Evolutionary conservation across 2,888 invertebrate genomes (phyloP), one percentile per base, ranked within the genome.

Genomic region (Philereme transversata): DNA sequence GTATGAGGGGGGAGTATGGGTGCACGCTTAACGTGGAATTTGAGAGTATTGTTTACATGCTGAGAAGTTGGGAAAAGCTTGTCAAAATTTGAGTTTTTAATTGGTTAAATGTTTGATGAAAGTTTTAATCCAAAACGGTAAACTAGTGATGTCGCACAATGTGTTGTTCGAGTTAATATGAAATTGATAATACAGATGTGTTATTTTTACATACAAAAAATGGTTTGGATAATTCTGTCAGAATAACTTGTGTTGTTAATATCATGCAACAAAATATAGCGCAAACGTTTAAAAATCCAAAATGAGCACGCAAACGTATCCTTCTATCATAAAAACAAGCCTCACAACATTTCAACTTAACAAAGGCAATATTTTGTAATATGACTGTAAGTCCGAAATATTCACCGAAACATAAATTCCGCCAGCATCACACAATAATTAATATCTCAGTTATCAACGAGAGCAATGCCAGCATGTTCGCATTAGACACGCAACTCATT

Each of bases 401-500:
- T 69, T 69, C 60, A 60, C 48, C 63, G 62, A 66, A 61, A 62
- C 67, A 67, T 62, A 60, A 67, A 69, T 71, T 71, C 68, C 65
- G 51, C 55, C 62, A 55, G 66, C 57, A 69, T 72, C 73, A 70
- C 55, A 68, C 65, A 65, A 22, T 22, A 22, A 73, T 69, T 63
- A 70, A 76, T 73, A 76, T 74, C 76, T 71, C 66, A 64, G 70
- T 74, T 75, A 70, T 72, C 71, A 77, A 75, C 74, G 73, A 76
- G 71, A 78, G 70, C 72, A 70, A 73, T 73, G 65, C 74, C 75
- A 68, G 71, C 66, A 69, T 74, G 78, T 76, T 76, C 77, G 72
- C 76, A 72, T 76, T 74, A 81, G 79, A 86, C 81, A 82, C 83
- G 85, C 83, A 85, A 84, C 87, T 88, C 87, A 87, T 89, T 87